Base-by-base conservation (phyloP, 2,888 invertebrate species). In the Drosophila nigritarsus region DNA sequence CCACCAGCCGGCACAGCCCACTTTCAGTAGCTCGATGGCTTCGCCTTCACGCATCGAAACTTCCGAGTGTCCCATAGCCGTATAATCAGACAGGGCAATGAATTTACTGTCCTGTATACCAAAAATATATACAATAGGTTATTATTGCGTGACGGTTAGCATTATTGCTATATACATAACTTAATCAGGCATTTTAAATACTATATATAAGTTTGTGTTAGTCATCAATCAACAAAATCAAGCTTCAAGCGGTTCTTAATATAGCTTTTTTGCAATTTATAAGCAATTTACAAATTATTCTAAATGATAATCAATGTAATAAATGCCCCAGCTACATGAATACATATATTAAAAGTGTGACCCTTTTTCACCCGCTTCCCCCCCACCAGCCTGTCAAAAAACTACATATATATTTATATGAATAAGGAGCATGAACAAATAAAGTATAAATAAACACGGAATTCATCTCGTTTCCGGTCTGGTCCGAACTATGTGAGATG, bases 1-100 rank as follows among this genome's bases (percentile, higher is more conserved):
- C 98, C 98, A 98, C 98, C 98, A 98, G 83, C 98, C 98, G 83
- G 98, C 98, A 94, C 97, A 97, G 92, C 98, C 98, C 84, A 98
- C 96, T 94, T 98, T 98, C 83, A 98, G 95, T 83, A 98, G 95
- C 92, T 98, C 97, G 83, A 98, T 96, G 87, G 95, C 95, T 94
- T 98, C 98, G 29, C 98, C 98, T 94, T 98, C 98, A 71, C 95
- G 95, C 94, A 98, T 95, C 78, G 97, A 96, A 80, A 98, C 96
- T 94, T 98, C 98, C 80, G 97, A 97, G 83, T 96, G 96, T 83
- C 98, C 98, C 93, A 97, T 96, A 74, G 98, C 97, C 92, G 96
- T 96, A 94, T 98, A 98, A 94, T 98, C 98, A 75, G 98, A 98
- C 91, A 98, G 94, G 83, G 97, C 98, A 91, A 97, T 94, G 94